Evolutionary conservation across 2,797 vertebrate genomes (phyloP).

Genomic region (Dryobates pubescens): DNA sequence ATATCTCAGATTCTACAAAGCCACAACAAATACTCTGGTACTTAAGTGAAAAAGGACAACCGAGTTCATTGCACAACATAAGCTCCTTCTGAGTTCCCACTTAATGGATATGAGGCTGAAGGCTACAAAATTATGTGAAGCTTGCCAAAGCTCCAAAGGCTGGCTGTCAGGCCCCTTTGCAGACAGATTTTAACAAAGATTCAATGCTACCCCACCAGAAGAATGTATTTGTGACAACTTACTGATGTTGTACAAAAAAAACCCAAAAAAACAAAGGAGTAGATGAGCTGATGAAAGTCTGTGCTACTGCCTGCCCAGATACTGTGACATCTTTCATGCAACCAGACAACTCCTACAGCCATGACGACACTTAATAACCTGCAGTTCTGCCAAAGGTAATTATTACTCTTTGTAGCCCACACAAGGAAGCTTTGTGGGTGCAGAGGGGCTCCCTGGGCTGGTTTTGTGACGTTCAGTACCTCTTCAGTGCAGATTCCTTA

Average conservation of each 20-base stretch:
- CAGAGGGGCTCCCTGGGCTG: background rate
- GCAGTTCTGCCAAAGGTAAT: background rate
- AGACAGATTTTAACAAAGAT: background rate
- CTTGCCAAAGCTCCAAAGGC: background rate
- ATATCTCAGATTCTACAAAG: background rate
- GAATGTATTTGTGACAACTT: background rate
- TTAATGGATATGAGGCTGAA: constrained; percentile 2
- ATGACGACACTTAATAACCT: background rate
- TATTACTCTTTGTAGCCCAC: background rate
- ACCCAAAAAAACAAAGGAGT: background rate
- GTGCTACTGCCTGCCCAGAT: background rate
- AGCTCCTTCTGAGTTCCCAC: background rate
- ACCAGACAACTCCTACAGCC: background rate
- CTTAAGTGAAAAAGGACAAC: constrained; percentile 4
- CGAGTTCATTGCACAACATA: constrained; percentile 5
- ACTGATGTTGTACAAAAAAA: background rate
- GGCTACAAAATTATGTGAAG: background rate
- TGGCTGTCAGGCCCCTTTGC: background rate
- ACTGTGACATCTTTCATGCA: background rate
- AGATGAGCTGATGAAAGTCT: background rate
- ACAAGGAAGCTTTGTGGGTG: background rate
- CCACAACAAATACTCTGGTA: background rate
- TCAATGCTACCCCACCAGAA: background rate
- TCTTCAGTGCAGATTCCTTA: background rate
- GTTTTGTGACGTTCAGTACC: background rate